Evolutionary conservation across 92 coral and sea anemone genomes (phyloP).

Genomic region (Porites rus): DNA sequence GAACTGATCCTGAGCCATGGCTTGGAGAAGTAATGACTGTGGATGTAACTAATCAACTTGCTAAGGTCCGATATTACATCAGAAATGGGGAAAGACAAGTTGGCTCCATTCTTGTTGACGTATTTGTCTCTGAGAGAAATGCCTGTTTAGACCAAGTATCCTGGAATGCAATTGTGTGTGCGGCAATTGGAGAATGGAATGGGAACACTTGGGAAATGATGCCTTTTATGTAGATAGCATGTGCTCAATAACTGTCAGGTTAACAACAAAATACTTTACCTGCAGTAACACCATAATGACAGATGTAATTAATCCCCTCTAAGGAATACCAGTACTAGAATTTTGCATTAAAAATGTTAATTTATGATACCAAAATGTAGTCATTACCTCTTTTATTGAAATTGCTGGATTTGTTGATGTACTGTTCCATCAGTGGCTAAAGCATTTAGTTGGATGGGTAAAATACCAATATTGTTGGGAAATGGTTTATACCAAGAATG

Average conservation of each 20-base stretch:
- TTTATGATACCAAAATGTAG: too few species aligned
- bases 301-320: too few species aligned
- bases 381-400: too few species aligned
- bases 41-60: constrained; percentile 3
- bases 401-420: too few species aligned
- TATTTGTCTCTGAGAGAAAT: constrained; percentile 11
- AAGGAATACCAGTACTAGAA: too few species aligned
- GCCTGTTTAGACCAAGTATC: constrained; percentile 13
- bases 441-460: too few species aligned
- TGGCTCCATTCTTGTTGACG: neutral
- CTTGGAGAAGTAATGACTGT: constrained; percentile 25
- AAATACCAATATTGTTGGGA: neutral
- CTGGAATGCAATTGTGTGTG: neutral
- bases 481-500: neutral
- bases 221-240: neutral
- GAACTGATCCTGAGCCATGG: constrained; percentile 35
- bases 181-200: constrained; percentile 31
- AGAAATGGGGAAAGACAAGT: constrained; percentile 16
- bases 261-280: neutral
- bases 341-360: too few species aligned
- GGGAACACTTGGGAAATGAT: constrained; percentile 20
- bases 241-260: neutral
- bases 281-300: neutral
- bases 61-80: constrained; percentile 6
- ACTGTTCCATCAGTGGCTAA: too few species aligned